Evolutionary conservation across 2,797 vertebrate species (phyloP), one percentile per base, ranked within the genome.

Genomic region (Malurus leucopterus): DNA sequence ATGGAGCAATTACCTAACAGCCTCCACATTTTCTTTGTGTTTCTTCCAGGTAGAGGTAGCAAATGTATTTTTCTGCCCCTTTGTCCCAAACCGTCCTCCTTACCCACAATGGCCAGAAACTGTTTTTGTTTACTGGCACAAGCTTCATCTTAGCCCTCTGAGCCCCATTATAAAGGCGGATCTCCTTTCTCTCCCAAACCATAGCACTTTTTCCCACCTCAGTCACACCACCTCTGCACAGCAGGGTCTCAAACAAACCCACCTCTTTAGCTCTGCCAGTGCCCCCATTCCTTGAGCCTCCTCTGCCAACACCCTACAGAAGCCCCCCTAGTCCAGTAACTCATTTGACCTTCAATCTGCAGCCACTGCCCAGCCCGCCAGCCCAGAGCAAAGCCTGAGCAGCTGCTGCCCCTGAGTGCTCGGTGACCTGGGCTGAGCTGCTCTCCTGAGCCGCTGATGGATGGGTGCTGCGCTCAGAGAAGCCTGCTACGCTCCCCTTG

Each of bases 361-460:
- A 77, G 58, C 22, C 44, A 5, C 20, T 8, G 11, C 8, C 20
- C 4, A 0, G 11, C 57, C 46, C 46, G 5, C 14, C 9, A 70
- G 62, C n/a, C 26, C 41, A 19, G 23, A 0, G 18, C 1, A 5
- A 16, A 43, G 11, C 44, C 65, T 30, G 19, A 19, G n/a, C 62
- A 30, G 55, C 3, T 8, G 5, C 29, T 6, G 40, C 8, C 7
- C 4, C 26, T 68, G 51, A 2, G 38, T 50, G 69, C 22, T 21
- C 4, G 0, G 49, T 46, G 63, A 15, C 32, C 51, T n/a, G 4
- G 6, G 11, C 67, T 18, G 41, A 36, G 77, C 26, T 0, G 0
- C 41, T 34, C 14, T 54, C 44, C 84, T 44, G 47, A 23, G 63
- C 36, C 2, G 1, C 26, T 2, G 2, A n/a, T 5, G 30, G 49